Evolutionary conservation across 2,888 invertebrate genomes (phyloP), one percentile per base, ranked within the genome.

Genomic region (Thecocarcelia acutangulata): DNA sequence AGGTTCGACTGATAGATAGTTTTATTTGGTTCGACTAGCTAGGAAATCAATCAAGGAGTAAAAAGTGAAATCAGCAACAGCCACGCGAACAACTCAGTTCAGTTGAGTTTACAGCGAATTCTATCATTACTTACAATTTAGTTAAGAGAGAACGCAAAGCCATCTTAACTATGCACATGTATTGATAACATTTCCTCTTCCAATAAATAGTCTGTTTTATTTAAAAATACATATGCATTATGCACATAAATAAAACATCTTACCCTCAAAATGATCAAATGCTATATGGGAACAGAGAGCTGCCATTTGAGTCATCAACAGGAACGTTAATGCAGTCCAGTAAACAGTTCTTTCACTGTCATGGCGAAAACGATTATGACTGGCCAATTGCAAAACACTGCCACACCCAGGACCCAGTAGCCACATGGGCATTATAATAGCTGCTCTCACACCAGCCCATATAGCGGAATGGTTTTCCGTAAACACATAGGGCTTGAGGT

Each of bases 401-500:
- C 96, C 96, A 94, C 96, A 96, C 0, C 96, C 96, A 0, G 96
- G 95, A 1, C 97, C 97, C 54, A 97, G 93, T 0, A 97, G 95
- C 90, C 95, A 96, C 59, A 87, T 88, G 54, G 89, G 86, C 85
- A 90, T 86, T 54, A 89, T 48, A 12, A 87, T 85, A 42, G 86
- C 86, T 13, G 83, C 84, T 11, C 85, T 85, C 6, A 85, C 17
- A 0, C 86, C 83, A 2, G 84, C 63, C 19, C 69, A 37, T 3
- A 86, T 79, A 3, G 61, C 83, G 0, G 58, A 24, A 52, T 85
- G 85, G 19, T 84, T 85, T 12, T 83, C 82, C 4, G 82, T 48
- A n/a, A 87, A 63, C 0, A 80, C 58, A 11, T 78, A 72, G 1
- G 87, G 87, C 21, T 86, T 54, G 42, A 87, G 70, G 46, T 87